Evolutionary conservation across 2,113 vertebrate species (phyloP).

Genomic region (Thalassarche chlororhynchos): DNA sequence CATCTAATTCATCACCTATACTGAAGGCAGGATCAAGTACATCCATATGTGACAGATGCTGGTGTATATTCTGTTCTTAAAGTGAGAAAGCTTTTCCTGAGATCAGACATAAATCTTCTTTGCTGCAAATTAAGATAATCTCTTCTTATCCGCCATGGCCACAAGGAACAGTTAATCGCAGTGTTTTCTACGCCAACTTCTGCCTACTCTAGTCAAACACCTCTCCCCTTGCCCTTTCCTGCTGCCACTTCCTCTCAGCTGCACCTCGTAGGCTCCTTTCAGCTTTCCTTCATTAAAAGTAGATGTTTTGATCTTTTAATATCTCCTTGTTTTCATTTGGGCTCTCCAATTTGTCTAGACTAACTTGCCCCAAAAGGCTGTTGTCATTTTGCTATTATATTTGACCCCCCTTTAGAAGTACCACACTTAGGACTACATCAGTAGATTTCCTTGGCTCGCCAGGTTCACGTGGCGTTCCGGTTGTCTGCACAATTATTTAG

Average conservation of each 20-base stretch:
- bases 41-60: slow-evolving; percentile 8
- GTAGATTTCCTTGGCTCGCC: background rate
- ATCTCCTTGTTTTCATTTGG: background rate
- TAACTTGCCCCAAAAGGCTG: background rate
- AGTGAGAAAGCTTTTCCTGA: background rate
- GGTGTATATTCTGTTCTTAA: background rate
- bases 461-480: accelerated
- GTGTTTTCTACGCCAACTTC: background rate
- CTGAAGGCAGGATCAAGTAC: background rate
- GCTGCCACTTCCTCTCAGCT: accelerated
- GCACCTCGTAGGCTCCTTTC: accelerated
- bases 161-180: background rate
- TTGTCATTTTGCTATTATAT: background rate
- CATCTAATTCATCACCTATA: background rate
- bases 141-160: background rate
- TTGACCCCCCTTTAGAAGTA: background rate
- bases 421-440: background rate
- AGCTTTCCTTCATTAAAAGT: background rate
- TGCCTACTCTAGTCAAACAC: background rate
- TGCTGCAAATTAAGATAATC: background rate
- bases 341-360: background rate
- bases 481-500: background rate
- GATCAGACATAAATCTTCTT: slow-evolving; percentile 4
- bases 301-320: background rate
- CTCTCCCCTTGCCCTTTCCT: background rate